phyloP scores from a whole-genome alignment of 2,797 vertebrate genomes.

The Aratinga solstitialis region DNA sequence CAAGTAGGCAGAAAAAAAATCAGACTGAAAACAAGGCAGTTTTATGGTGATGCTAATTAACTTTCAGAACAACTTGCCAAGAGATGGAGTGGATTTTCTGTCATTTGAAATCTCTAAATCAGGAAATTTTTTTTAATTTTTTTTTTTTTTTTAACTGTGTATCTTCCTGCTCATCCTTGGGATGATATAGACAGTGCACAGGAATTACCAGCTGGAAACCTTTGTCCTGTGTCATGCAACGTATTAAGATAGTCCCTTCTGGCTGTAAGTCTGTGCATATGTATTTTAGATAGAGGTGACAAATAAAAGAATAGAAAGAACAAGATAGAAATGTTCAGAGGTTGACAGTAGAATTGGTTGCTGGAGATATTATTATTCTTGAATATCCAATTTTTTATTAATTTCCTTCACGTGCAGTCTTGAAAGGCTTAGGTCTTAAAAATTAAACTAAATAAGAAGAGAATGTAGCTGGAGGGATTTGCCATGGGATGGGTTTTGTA shows the following conservation, averaged over 20 bases:
- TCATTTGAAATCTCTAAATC: slow-evolving; percentile 19
- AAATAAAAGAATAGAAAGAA: background rate
- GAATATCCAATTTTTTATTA: background rate
- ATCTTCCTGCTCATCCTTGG: background rate
- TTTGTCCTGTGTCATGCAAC: background rate
- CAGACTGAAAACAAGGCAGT: background rate
- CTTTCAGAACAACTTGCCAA: slow-evolving; percentile 27
- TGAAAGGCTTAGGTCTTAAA: background rate
- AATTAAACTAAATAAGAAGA: background rate
- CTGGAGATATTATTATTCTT: background rate
- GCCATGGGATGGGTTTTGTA: background rate
- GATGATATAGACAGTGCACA: background rate
- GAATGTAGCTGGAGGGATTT: background rate
- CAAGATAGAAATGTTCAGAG: background rate
- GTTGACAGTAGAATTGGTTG: background rate
- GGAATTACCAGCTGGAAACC: background rate
- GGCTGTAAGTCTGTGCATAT: background rate
- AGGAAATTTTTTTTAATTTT: background rate
- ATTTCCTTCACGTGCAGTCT: background rate
- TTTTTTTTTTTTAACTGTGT: background rate
- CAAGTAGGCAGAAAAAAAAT: background rate
- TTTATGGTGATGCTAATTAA: slow-evolving; percentile 11
- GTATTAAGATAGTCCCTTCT: background rate
- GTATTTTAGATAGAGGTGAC: background rate
- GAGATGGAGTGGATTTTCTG: slow-evolving; percentile 4